These are phyloP conservation scores for Gastrophysa polygoni DNA, from an alignment of 2,888 invertebrate genomes.

Conservation along the genomic window DNA sequence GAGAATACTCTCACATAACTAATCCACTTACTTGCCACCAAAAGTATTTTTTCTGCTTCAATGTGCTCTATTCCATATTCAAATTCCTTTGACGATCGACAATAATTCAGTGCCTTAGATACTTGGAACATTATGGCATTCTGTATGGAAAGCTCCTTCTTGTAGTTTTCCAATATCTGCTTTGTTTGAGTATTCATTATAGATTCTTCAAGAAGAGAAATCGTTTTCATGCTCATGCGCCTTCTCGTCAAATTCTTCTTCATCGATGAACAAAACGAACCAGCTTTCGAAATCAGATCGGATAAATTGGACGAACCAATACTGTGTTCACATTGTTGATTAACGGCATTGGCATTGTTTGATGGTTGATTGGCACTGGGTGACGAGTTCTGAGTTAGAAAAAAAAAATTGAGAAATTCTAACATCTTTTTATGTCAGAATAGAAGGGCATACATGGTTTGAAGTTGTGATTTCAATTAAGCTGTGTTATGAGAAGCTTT, in stretches of 20 bases:
- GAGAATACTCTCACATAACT: too few species aligned
- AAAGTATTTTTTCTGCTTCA: conserved; percentile 42
- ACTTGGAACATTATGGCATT: conserved; percentile 41
- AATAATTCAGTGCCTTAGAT: conserved; percentile 40
- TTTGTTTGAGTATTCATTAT: not conserved
- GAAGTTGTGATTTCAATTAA: too few species aligned
- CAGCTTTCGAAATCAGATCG: conserved; percentile 32
- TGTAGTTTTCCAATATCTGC: conserved; percentile 26
- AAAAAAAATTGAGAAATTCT: conserved; percentile 2
- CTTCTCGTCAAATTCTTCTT: conserved; percentile 29
- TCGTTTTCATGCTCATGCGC: not conserved
- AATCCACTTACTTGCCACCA: conserved; percentile 40
- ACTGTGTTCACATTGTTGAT: conserved; percentile 13
- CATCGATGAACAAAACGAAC: conserved; percentile 29
- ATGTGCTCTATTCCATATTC: conserved; percentile 34
- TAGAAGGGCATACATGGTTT: too few species aligned
- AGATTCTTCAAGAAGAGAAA: not conserved
- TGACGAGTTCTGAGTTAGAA: not conserved
- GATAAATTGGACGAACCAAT: conserved; percentile 30
- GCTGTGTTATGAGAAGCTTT: too few species aligned
- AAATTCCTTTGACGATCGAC: conserved; percentile 34
- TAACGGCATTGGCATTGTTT: not conserved
- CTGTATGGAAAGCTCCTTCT: conserved; percentile 36
- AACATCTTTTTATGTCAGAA: not conserved
- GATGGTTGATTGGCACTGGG: not conserved